These are phyloP conservation scores for Anguilla marmorata DNA, from an alignment of 2,797 vertebrate species.

Conservation along the genomic window DNA sequence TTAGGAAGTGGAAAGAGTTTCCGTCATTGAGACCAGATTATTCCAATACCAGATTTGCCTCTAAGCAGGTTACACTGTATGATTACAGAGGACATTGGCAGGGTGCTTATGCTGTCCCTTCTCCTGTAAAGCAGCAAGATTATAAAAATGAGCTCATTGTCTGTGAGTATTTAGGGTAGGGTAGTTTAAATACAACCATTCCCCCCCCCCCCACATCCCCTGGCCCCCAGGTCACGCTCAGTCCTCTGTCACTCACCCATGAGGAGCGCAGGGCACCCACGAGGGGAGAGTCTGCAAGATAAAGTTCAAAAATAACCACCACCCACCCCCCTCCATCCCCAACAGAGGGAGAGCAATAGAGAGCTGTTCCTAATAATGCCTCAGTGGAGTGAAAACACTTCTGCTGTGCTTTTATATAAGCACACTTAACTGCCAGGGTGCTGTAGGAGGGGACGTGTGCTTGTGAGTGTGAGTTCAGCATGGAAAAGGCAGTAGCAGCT, in stretches of 20 bases:
- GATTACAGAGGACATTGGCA: constrained; percentile 12
- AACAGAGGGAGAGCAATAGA: neutral
- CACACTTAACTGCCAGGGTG: no score
- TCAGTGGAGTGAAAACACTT: neutral
- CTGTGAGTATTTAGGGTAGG: neutral
- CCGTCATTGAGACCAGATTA: neutral
- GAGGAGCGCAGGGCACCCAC: neutral
- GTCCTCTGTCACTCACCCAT: neutral
- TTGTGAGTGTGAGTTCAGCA: constrained; percentile 21
- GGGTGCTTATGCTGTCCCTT: neutral
- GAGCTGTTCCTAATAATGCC: constrained; percentile 11
- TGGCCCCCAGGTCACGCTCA: neutral
- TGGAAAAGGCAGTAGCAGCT: constrained; percentile 64
- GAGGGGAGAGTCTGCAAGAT: neutral
- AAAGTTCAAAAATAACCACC: neutral
- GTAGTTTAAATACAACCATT: neutral
- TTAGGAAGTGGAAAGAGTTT: neutral
- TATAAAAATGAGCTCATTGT: neutral
- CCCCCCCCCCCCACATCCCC: neutral
- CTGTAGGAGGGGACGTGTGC: neutral
- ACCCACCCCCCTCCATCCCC: neutral
- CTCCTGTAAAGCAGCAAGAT: neutral
- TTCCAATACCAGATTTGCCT: no score
- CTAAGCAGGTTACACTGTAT: no score
- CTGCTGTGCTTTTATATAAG: neutral